phyloP scores from a whole-genome alignment of 2,797 vertebrate genomes.

The Lagocephalus sceleratus region DNA sequence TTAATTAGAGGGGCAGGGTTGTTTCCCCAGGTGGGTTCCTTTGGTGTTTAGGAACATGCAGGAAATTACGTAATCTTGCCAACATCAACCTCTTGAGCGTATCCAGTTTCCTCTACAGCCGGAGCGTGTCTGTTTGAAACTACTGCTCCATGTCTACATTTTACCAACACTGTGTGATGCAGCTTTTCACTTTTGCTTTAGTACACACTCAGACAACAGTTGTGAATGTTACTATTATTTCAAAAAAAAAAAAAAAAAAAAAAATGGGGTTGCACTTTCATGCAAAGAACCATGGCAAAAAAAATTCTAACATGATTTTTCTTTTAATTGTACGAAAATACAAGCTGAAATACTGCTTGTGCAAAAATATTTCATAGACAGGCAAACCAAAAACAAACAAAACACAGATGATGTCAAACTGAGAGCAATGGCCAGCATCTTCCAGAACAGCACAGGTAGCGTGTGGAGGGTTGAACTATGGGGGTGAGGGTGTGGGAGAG shows the following conservation, averaged over 20 bases:
- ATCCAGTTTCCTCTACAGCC: too few relatives aligned
- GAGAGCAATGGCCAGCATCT: conserved; percentile 70
- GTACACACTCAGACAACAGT: conserved; percentile 58
- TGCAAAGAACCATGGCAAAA: conserved; percentile 64
- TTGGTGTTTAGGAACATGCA: too few relatives aligned
- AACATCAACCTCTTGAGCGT: too few relatives aligned
- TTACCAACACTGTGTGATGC: conserved; percentile 35
- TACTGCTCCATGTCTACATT: not conserved
- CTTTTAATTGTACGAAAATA: conserved; percentile 42
- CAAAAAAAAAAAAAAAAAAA: conserved; percentile 62
- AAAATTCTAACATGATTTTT: conserved; percentile 53
- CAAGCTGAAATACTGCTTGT: conserved; percentile 48
- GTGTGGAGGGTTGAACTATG: conserved; percentile 50
- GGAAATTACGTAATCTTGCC: too few relatives aligned
- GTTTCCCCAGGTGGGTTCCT: too few relatives aligned
- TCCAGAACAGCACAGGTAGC: conserved; percentile 63
- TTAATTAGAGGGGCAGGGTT: too few relatives aligned
- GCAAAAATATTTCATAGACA: conserved; percentile 40
- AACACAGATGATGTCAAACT: conserved; percentile 56
- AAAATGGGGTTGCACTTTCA: conserved; percentile 69
- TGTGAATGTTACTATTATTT: conserved; percentile 64
- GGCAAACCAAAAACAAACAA: conserved; percentile 35
- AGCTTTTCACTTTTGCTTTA: conserved; percentile 60
- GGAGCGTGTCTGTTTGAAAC: not conserved
- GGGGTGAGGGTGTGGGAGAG: conserved; percentile 52